phyloP scores from a whole-genome alignment of 2,797 vertebrate species.

The Labroides dimidiatus region DNA sequence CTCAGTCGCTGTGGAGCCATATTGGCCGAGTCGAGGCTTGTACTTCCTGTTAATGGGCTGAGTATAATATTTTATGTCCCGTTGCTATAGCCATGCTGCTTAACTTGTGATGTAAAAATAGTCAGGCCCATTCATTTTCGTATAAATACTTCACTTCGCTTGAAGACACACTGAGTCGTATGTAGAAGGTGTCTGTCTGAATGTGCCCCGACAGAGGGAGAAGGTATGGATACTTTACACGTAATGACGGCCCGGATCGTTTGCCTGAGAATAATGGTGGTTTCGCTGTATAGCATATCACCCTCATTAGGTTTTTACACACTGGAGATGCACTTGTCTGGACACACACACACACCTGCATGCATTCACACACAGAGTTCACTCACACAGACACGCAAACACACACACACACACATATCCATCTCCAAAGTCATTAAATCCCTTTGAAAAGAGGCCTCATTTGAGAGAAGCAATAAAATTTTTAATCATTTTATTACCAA shows the following conservation, averaged over 20 bases:
- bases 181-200: constrained; percentile 77
- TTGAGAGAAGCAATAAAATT: constrained; percentile 99
- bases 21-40: constrained; percentile 77
- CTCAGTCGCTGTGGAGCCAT: constrained; percentile 75
- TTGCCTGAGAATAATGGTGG: constrained; percentile 94
- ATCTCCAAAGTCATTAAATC: constrained; percentile 97
- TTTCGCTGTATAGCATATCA: constrained; percentile 95
- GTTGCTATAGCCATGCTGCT: constrained; percentile 81
- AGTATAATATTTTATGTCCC: constrained; percentile 84
- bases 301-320: constrained; percentile 89
- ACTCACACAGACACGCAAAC: constrained; percentile 84
- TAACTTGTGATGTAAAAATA: constrained; percentile 82
- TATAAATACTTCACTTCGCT: constrained; percentile 80
- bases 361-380: constrained; percentile 84
- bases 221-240: constrained; percentile 85
- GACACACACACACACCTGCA: constrained; percentile 82
- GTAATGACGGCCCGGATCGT: constrained; percentile 93
- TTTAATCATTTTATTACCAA: constrained; percentile 99
- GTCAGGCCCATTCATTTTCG: constrained; percentile 82
- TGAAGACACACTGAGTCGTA: constrained; percentile 74
- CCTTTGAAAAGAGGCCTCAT: constrained; percentile 98
- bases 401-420: constrained; percentile 87
- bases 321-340: constrained; percentile 91
- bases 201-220: constrained; percentile 73
- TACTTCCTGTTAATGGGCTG: constrained; percentile 76